phyloP scores from a whole-genome alignment of 2,888 invertebrate species.

The Oligia fasciuncula region DNA sequence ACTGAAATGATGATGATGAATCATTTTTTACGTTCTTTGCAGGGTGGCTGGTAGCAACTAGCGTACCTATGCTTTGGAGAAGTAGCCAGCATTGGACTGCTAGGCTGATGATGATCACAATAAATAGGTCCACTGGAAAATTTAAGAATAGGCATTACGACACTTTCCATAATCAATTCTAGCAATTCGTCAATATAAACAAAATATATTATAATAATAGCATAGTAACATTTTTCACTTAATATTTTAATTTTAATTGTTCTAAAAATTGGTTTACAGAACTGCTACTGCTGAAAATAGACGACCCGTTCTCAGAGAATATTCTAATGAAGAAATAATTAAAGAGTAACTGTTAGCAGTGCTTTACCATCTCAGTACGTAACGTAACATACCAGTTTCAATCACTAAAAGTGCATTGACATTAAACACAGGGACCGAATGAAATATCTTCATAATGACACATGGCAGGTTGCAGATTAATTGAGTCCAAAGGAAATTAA shows the following conservation, averaged over 20 bases:
- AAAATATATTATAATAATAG: neutral
- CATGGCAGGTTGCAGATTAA: conserved; percentile 72
- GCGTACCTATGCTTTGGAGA: fast-evolving
- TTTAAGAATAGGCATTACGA: neutral
- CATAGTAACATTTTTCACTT: neutral
- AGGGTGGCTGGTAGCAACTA: neutral
- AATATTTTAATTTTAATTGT: neutral
- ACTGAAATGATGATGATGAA: neutral
- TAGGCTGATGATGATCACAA: neutral
- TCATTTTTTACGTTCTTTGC: neutral
- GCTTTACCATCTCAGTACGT: too few species aligned
- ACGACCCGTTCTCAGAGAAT: neutral
- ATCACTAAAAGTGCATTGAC: conserved; percentile 24
- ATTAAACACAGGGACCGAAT: conserved; percentile 5
- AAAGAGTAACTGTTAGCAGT: neutral
- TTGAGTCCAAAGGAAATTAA: conserved; percentile 77
- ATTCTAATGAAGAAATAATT: conserved; percentile 10
- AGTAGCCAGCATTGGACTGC: neutral
- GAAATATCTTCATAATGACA: conserved; percentile 63
- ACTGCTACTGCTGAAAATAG: neutral
- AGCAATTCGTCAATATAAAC: neutral
- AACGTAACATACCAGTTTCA: conserved; percentile 4
- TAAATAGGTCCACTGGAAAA: neutral
- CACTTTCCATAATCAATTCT: neutral
- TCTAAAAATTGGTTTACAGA: neutral